phyloP scores from a whole-genome alignment of 1,140 invertebrate species.

The Sinella curviseta region DNA sequence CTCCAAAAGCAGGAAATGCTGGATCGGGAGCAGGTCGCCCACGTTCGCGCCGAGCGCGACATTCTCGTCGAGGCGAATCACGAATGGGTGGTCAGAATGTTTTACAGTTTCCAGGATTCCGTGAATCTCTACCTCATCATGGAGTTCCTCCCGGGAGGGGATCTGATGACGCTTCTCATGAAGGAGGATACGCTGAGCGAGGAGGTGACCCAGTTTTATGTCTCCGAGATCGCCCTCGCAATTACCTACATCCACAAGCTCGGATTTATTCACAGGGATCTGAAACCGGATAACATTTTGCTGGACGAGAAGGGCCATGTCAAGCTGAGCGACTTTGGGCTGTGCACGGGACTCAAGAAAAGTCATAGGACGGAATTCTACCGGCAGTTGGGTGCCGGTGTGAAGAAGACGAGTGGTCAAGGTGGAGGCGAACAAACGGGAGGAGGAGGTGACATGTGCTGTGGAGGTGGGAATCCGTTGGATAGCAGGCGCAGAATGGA shows the following conservation, averaged over 20 bases:
- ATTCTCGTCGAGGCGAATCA: slow-evolving; percentile 98
- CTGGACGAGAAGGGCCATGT: slow-evolving; percentile 97
- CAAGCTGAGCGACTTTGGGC: slow-evolving; percentile 97
- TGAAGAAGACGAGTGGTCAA: no score
- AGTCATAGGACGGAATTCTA: slow-evolving; percentile 99
- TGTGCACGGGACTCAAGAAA: slow-evolving; percentile 98
- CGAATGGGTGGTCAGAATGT: slow-evolving; percentile 99
- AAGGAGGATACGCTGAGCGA: slow-evolving; percentile 98
- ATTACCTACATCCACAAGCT: slow-evolving; percentile 99
- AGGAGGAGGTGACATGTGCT: slow-evolving; percentile 60
- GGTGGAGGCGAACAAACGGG: no score
- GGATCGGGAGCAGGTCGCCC: slow-evolving; percentile 98
- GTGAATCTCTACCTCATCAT: slow-evolving; percentile 99
- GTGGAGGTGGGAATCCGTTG: slow-evolving; percentile 72
- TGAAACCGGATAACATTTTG: slow-evolving; percentile 98
- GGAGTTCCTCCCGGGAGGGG: slow-evolving; percentile 98
- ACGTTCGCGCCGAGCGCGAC: slow-evolving; percentile 96
- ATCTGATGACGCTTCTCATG: slow-evolving; percentile 67
- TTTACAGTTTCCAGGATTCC: slow-evolving; percentile 97
- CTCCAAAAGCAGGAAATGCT: slow-evolving; percentile 98
- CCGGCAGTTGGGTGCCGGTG: slow-evolving; percentile 91
- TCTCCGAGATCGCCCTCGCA: slow-evolving; percentile 95
- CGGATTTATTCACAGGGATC: slow-evolving; percentile 98
- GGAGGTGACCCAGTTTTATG: slow-evolving; percentile 99
- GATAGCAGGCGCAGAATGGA: slow-evolving; percentile 95